A percentile compares a stretch with the other conserved stretches of the same genome.
These are phyloP conservation scores for Trachelus tabidus DNA, from an alignment of 2,888 invertebrate species.

Conservation along the genomic window DNA sequence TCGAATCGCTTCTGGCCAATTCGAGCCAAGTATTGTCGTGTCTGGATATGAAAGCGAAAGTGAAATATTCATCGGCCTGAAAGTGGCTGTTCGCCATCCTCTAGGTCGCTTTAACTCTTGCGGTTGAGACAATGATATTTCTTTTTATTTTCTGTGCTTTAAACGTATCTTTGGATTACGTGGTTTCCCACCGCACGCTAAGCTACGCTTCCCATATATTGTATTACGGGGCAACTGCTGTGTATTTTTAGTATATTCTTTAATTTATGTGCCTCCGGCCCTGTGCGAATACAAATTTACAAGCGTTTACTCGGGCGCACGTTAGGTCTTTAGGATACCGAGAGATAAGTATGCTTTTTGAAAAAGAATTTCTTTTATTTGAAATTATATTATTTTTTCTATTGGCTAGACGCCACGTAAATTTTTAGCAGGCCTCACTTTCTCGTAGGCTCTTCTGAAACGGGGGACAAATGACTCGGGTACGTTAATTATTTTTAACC, in stretches of 20 bases:
- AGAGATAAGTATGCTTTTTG: background rate
- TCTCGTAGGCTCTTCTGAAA: no score
- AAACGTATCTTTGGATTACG: background rate
- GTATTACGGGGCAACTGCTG: slow-evolving; percentile 1
- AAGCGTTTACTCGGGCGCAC: background rate
- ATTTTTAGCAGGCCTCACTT: no score
- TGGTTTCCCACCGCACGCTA: slow-evolving; percentile 1
- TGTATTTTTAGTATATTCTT: slow-evolving; percentile 13
- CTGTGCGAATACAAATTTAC: background rate
- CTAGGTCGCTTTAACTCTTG: background rate
- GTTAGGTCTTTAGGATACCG: background rate
- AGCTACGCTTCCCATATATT: slow-evolving; percentile 1
- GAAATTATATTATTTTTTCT: no score
- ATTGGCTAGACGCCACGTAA: no score
- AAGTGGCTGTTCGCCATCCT: background rate
- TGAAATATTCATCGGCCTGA: background rate
- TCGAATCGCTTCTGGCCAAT: background rate
- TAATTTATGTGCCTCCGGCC: background rate
- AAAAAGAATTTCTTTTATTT: background rate
- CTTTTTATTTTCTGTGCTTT: background rate
- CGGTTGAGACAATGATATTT: background rate
- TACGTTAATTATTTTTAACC: no score
- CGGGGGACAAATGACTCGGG: no score
- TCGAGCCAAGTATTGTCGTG: background rate
- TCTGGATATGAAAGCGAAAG: background rate